Percentiles rank a stretch among this genome's conserved stretches.
Conservation (phyloP, 92 coral and sea anemone species). For the Phenganax marumi region DNA sequence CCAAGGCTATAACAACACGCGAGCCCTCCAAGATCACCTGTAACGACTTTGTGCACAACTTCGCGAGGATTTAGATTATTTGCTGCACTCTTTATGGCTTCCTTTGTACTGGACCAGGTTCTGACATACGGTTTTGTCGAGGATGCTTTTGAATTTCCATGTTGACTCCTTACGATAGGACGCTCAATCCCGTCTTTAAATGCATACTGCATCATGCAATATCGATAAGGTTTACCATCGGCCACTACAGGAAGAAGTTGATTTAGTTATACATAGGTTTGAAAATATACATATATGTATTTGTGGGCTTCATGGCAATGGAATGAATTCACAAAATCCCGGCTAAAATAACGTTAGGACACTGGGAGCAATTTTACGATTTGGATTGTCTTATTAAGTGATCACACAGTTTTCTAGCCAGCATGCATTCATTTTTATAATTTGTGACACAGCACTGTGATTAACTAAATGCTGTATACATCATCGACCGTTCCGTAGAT, state of each 20-base stretch:
- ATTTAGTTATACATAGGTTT: neutral
- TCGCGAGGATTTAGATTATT: constrained; percentile 43
- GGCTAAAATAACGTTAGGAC: no score
- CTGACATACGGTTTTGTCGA: constrained; percentile 25
- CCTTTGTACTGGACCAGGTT: constrained; percentile 61
- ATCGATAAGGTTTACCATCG: constrained; percentile 23
- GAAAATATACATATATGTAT: no score
- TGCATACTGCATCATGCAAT: constrained; percentile 19
- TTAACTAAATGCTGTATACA: no score
- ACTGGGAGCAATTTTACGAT: no score
- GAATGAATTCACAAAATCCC: no score
- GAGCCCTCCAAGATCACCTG: constrained; percentile 40
- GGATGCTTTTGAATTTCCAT: constrained; percentile 28
- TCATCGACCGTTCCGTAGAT: no score
- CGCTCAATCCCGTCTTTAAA: constrained; percentile 39
- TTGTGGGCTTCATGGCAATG: no score
- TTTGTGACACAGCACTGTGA: no score
- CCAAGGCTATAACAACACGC: constrained; percentile 53
- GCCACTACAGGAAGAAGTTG: constrained; percentile 34
- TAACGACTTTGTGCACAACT: constrained; percentile 44
- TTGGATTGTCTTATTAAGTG: no score
- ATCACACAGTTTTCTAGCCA: no score
- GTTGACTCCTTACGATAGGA: constrained; percentile 19
- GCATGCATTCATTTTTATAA: no score
- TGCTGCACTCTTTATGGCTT: constrained; percentile 31